These are phyloP conservation scores for Rhadinocentrus ornatus DNA, from an alignment of 2,797 vertebrate species.

Conservation along the genomic window DNA sequence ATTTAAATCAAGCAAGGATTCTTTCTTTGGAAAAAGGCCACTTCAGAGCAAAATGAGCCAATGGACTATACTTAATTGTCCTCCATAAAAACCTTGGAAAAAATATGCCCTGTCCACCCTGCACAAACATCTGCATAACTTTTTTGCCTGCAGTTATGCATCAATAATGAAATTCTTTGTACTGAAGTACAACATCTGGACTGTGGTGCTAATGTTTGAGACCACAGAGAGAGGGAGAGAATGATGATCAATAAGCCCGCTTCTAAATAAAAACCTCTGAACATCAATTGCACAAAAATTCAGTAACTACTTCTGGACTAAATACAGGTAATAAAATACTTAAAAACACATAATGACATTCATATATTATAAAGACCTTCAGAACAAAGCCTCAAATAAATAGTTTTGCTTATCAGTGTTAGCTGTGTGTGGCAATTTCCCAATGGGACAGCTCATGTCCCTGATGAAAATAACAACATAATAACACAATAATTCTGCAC, in stretches of 20 bases:
- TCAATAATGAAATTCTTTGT: too few relatives aligned
- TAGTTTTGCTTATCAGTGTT: background rate
- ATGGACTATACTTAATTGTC: background rate
- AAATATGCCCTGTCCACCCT: background rate
- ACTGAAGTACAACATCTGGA: too few relatives aligned
- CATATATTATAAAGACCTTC: background rate
- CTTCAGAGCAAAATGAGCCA: background rate
- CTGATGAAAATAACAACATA: background rate
- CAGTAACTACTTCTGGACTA: background rate
- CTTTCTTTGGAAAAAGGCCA: background rate
- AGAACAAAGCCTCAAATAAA: background rate
- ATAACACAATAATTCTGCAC: background rate
- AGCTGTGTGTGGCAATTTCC: background rate
- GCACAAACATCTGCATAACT: background rate
- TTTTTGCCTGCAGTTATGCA: background rate
- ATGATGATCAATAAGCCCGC: too few relatives aligned
- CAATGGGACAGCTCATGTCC: background rate
- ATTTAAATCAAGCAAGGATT: background rate
- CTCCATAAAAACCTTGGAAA: background rate
- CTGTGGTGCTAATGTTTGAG: too few relatives aligned
- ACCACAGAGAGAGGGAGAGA: too few relatives aligned
- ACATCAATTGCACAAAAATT: background rate
- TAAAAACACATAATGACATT: background rate
- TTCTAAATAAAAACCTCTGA: too few relatives aligned
- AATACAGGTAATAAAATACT: background rate